Conservation (phyloP, 2,113 vertebrate species). For the Chaenogobius annularis region DNA sequence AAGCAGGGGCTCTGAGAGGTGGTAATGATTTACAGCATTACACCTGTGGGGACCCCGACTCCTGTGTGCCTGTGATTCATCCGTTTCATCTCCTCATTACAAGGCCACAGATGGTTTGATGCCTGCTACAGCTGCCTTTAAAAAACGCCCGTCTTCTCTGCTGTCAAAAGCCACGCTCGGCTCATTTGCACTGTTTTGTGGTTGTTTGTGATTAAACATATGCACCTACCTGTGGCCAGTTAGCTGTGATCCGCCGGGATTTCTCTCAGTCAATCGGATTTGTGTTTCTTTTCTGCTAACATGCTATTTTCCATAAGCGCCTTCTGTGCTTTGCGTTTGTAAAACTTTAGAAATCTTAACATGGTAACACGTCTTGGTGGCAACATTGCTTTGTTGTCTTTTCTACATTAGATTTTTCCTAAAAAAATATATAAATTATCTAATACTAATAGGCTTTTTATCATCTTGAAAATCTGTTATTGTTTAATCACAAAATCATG, state of each 20-base stretch:
- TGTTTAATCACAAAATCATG: no score
- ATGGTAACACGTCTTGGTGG: neutral
- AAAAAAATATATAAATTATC: no score
- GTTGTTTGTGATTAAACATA: slow-evolving; percentile 37
- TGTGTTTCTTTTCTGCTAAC: slow-evolving; percentile 19
- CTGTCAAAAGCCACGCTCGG: slow-evolving; percentile 25
- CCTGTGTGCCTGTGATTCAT: slow-evolving; percentile 58
- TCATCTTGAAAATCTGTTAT: no score
- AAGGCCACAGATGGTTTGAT: slow-evolving; percentile 49
- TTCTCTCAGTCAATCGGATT: slow-evolving; percentile 31
- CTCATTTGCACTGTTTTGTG: slow-evolving; percentile 48
- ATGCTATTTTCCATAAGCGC: slow-evolving; percentile 18
- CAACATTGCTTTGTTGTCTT: neutral
- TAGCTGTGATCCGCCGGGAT: slow-evolving; percentile 36
- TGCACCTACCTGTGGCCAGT: slow-evolving; percentile 38
- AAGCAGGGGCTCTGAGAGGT: slow-evolving; percentile 49
- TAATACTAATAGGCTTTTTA: no score
- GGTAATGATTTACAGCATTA: slow-evolving; percentile 67
- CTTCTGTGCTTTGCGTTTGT: neutral
- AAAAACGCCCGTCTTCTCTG: slow-evolving; percentile 36
- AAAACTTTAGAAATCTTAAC: neutral
- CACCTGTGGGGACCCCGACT: slow-evolving; percentile 52
- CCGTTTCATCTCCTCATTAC: slow-evolving; percentile 62
- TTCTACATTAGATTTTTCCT: no score
- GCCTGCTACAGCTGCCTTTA: slow-evolving; percentile 36